phyloP scores from a whole-genome alignment of 2,888 invertebrate genomes.

The Gryllus longicercus region DNA sequence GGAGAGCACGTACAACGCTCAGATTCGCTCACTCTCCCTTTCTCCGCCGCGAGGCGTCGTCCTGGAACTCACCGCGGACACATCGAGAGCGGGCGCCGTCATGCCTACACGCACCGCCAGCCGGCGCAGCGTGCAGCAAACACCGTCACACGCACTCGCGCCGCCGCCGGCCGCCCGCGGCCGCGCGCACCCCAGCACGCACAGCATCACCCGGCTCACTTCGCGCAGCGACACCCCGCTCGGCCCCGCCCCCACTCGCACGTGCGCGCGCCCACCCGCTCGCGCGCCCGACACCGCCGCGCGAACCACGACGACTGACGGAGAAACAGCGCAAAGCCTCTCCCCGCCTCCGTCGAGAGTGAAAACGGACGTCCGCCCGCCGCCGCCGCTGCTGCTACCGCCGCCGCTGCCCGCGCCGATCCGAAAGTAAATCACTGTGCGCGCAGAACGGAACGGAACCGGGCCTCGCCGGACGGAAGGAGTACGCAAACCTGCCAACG shows the following conservation, averaged over 20 bases:
- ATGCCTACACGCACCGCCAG: not conserved
- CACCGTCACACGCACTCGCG: not conserved
- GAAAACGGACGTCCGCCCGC: not conserved
- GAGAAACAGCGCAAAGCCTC: not conserved
- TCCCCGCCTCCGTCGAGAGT: not conserved
- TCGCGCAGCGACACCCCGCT: not conserved
- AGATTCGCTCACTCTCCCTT: too few relatives aligned
- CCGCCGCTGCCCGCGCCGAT: not conserved
- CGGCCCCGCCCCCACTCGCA: not conserved
- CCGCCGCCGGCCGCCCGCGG: not conserved
- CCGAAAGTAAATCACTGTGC: not conserved
- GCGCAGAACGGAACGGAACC: not conserved
- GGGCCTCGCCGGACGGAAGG: not conserved
- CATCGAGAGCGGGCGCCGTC: not conserved
- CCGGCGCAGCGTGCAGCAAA: conserved; percentile 4
- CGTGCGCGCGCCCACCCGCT: not conserved
- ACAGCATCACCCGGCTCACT: not conserved
- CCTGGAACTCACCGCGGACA: not conserved
- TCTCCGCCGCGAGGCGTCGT: too few relatives aligned
- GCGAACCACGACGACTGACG: not conserved
- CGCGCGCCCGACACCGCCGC: not conserved
- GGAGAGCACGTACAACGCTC: too few relatives aligned
- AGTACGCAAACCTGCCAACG: not conserved
- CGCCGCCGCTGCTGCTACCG: not conserved
- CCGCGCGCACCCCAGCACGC: not conserved